Conservation (phyloP, 2,888 invertebrate genomes). For the Ochropleura plecta region DNA sequence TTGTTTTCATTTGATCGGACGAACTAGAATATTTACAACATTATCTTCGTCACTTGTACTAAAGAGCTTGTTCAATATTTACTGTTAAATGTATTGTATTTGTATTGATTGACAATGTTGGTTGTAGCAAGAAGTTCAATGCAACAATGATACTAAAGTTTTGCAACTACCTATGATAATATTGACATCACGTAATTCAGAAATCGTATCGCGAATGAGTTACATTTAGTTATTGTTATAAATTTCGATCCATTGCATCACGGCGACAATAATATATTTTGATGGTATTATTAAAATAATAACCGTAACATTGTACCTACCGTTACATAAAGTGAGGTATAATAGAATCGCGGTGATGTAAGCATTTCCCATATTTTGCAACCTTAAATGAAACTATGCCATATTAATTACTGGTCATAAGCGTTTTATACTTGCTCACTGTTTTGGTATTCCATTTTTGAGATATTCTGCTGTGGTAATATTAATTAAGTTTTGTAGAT, state of each 20-base stretch:
- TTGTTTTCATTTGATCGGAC: neutral
- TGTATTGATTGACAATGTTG: slow-evolving; percentile 20
- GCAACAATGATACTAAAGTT: slow-evolving; percentile 45
- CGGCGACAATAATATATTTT: slow-evolving; percentile 64
- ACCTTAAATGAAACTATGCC: slow-evolving; percentile 69
- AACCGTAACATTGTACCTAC: slow-evolving; percentile 63
- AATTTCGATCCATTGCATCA: slow-evolving; percentile 63
- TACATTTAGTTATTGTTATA: slow-evolving; percentile 57
- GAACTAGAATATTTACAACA: slow-evolving; percentile 27
- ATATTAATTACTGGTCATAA: slow-evolving; percentile 69
- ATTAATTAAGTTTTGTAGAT: slow-evolving; percentile 44
- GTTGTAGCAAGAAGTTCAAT: slow-evolving; percentile 40
- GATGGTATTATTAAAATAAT: slow-evolving; percentile 75
- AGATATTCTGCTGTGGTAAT: slow-evolving; percentile 53
- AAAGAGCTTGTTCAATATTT: slow-evolving; percentile 43
- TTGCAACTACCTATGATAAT: slow-evolving; percentile 34
- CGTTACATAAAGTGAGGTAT: slow-evolving; percentile 65
- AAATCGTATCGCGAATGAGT: slow-evolving; percentile 49
- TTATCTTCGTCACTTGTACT: slow-evolving; percentile 26
- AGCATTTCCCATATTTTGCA: slow-evolving; percentile 73
- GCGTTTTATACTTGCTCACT: slow-evolving; percentile 62
- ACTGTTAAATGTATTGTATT: slow-evolving; percentile 20
- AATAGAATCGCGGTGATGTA: slow-evolving; percentile 68
- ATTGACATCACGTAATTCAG: slow-evolving; percentile 58
- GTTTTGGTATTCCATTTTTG: slow-evolving; percentile 61